Conservation (phyloP, 2,113 vertebrate species). For the Python bivittatus region DNA sequence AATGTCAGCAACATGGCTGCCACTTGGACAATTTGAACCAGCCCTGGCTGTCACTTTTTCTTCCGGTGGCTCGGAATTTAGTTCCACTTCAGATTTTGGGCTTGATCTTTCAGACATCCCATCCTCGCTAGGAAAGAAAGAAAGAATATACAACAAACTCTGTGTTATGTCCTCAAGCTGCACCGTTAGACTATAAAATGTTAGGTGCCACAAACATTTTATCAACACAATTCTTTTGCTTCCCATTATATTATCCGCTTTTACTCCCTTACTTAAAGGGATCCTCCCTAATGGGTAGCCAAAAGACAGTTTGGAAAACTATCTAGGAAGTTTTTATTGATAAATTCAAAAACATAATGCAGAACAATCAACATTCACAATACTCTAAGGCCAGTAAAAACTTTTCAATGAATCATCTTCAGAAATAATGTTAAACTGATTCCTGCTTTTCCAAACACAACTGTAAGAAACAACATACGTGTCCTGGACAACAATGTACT, state of each 20-base stretch:
- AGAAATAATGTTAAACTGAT: background rate
- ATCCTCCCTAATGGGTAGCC: background rate
- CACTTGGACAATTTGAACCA: conserved; percentile 89
- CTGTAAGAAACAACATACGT: conserved; percentile 75
- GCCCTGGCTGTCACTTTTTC: conserved; percentile 91
- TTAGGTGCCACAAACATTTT: background rate
- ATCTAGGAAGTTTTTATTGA: background rate
- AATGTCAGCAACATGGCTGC: conserved; percentile 95
- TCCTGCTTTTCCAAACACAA: background rate
- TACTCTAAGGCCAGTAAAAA: background rate
- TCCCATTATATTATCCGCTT: background rate
- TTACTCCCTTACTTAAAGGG: background rate
- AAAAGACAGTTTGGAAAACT: background rate
- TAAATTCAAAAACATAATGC: background rate
- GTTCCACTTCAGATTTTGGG: conserved; percentile 90
- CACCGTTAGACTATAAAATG: background rate
- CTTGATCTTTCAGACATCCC: conserved; percentile 85
- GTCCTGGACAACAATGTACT: conserved; percentile 95
- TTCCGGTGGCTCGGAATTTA: conserved; percentile 83
- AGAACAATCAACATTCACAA: background rate
- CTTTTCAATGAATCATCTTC: background rate
- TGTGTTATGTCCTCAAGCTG: background rate
- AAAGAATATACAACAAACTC: conserved; percentile 51
- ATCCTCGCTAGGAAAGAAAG: conserved; percentile 80
- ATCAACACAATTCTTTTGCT: background rate